Evolutionary conservation across 1,140 invertebrate genomes (phyloP).

Genomic region (Scaptomyza hsui): DNA sequence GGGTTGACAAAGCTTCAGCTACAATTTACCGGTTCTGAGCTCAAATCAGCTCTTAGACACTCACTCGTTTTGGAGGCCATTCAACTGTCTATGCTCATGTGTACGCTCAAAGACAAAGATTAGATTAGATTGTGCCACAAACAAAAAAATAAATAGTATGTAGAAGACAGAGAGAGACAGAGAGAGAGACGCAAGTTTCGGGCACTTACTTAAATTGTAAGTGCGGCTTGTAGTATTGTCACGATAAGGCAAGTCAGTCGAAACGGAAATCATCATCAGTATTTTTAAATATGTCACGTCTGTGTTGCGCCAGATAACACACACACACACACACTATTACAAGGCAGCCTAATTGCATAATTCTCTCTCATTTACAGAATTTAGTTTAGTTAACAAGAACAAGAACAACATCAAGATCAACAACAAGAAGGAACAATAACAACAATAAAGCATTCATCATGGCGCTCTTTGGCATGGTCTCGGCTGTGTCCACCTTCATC

Average conservation of each 20-base stretch:
- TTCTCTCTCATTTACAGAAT: conserved; percentile 25
- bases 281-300: conserved; percentile 70
- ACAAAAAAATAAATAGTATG: conserved; percentile 11
- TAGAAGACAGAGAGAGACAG: not conserved
- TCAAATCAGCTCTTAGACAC: conserved; percentile 28
- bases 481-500: conserved; percentile 92
- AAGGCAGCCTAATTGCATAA: conserved; percentile 23
- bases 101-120: conserved; percentile 45
- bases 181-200: conserved; percentile 36
- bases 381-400: conserved; percentile 39
- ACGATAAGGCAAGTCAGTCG: conserved; percentile 55
- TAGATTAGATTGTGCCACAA: conserved; percentile 70
- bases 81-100: conserved; percentile 46
- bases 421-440: conserved; percentile 21
- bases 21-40: conserved; percentile 63
- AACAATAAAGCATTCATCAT: conserved; percentile 85
- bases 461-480: conserved; percentile 92
- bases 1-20: conserved; percentile 70
- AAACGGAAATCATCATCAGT: conserved; percentile 62
- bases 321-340: not conserved
- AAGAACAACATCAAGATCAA: conserved; percentile 24
- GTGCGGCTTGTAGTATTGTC: conserved; percentile 63
- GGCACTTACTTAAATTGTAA: conserved; percentile 80
- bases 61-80: conserved; percentile 54
- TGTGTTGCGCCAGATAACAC: conserved; percentile 62